Evolutionary conservation across 2,888 invertebrate species (phyloP).

Genomic region (Drosophila testacea): DNA sequence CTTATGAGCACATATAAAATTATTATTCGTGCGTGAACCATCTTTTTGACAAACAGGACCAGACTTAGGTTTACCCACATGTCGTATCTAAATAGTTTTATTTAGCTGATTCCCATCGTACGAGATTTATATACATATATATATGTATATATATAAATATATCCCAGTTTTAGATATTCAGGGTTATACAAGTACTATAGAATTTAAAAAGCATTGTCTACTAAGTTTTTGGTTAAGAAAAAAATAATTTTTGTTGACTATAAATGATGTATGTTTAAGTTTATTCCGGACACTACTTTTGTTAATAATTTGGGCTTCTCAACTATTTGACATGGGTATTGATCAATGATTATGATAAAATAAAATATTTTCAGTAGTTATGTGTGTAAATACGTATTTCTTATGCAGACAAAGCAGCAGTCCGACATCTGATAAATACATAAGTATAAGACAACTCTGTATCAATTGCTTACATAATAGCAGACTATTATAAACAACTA

Average conservation of each 20-base stretch:
- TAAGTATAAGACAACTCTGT: constrained; percentile 5
- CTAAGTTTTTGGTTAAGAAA: not conserved
- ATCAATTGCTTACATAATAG: constrained; percentile 27
- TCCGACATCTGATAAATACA: constrained; percentile 10
- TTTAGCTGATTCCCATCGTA: constrained; percentile 11
- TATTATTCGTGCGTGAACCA: constrained; percentile 3
- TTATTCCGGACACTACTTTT: not conserved
- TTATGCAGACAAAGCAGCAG: constrained; percentile 1
- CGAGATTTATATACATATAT: not conserved
- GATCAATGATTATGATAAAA: not conserved
- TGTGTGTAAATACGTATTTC: constrained; percentile 11
- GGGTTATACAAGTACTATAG: not conserved
- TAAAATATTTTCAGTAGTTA: constrained; percentile 10
- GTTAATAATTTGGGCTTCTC: not conserved
- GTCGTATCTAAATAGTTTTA: constrained; percentile 1
- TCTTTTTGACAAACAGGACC: constrained; percentile 41
- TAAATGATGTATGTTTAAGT: not conserved
- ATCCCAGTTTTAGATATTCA: constrained; percentile 1
- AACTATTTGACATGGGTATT: not conserved
- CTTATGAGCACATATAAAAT: constrained; percentile 1
- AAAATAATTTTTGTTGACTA: not conserved
- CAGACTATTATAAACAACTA: constrained; percentile 27
- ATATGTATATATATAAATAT: not conserved
- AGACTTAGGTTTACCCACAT: constrained; percentile 14
- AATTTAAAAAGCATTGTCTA: not conserved